Evolutionary conservation across 2,113 vertebrate genomes (phyloP), one percentile per base, ranked within the genome.

Genomic region (Rhinolophus sinicus): DNA sequence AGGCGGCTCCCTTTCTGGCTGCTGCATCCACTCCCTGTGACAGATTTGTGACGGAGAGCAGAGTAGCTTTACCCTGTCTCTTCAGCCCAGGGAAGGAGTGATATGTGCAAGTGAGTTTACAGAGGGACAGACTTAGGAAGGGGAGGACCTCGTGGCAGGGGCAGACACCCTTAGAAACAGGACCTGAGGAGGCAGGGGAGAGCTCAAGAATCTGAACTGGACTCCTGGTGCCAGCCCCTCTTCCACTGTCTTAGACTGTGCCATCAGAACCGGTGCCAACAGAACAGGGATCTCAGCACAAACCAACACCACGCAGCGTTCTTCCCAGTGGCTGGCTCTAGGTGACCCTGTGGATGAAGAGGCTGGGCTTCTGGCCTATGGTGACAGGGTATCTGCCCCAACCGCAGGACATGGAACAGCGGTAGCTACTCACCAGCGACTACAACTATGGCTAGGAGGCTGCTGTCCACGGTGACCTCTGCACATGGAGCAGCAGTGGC

Each of bases 381-480:
- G 7, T 26, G 44, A 82, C 38, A 35, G 19, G 78, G 30, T 50
- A 28, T 60, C 35, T 78, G 52, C 60, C 30, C 40, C 62, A 90
- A 8, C 18, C 24, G 38, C 54, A 21, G 30, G 21, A 60, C 67
- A 67, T 1, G 1, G 24, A 47, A 56, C 56, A 80, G 30, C 30
- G 35, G 60, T 16, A 77, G 30, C 38, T 90, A 96, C 97, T 98
- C 92, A 97, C 92, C 97, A 40, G 97, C 96, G 16, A 97, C 93
- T 30, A 94, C 70, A 16, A 91, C 87, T 91, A 82, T 96, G 44
- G 96, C 97, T 54, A 96, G 78, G 28, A 97, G 83, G 83, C 80
- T 96, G 80, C 77, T 69, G 67, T 98, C 96, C 95, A 96, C 94
- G 78, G 95, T 88, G 58, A 62, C 26, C 21, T 72, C 89, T 60